These are phyloP conservation scores for Solenopsis invicta DNA, from an alignment of 1,140 invertebrate species.

Conservation along the genomic window DNA sequence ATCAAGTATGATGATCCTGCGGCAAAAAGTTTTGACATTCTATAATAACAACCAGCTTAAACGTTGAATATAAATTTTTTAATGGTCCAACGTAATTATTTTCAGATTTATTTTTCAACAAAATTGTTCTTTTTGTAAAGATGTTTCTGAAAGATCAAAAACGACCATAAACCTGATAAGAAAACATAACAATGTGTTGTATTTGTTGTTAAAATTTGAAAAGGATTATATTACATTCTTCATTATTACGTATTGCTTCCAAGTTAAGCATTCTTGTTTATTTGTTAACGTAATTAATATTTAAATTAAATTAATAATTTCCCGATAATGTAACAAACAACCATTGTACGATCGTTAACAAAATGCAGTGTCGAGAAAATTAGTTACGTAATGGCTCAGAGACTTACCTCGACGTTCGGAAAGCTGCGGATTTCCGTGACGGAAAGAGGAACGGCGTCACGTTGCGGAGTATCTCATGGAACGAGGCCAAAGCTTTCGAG, in stretches of 20 bases:
- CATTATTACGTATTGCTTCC: not conserved
- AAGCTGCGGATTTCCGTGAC: conserved; percentile 56
- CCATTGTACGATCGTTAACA: not conserved
- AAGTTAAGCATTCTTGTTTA: not conserved
- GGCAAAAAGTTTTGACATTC: too few species aligned
- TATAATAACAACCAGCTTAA: too few species aligned
- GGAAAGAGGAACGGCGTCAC: conserved; percentile 34
- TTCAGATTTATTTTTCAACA: too few species aligned
- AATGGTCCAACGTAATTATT: too few species aligned
- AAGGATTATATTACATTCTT: not conserved
- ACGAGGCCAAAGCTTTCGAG: conserved; percentile 51
- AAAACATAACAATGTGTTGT: not conserved
- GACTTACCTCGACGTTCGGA: conserved; percentile 11
- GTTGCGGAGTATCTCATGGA: conserved; percentile 36
- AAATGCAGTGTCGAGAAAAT: conserved; percentile 17
- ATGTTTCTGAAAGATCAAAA: not conserved
- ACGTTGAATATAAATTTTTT: too few species aligned
- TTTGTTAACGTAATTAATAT: not conserved
- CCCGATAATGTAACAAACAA: not conserved
- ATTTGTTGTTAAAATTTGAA: conserved; percentile 1
- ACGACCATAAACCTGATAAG: too few species aligned
- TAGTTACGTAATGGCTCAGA: conserved; percentile 38
- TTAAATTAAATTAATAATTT: conserved; percentile 1
- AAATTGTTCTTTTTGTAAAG: too few species aligned
- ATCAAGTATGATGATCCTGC: too few species aligned